A percentile compares a stretch with the other conserved stretches of the same genome.
phyloP scores from a whole-genome alignment of 2,113 vertebrate species.

The Heptranchias perlo region DNA sequence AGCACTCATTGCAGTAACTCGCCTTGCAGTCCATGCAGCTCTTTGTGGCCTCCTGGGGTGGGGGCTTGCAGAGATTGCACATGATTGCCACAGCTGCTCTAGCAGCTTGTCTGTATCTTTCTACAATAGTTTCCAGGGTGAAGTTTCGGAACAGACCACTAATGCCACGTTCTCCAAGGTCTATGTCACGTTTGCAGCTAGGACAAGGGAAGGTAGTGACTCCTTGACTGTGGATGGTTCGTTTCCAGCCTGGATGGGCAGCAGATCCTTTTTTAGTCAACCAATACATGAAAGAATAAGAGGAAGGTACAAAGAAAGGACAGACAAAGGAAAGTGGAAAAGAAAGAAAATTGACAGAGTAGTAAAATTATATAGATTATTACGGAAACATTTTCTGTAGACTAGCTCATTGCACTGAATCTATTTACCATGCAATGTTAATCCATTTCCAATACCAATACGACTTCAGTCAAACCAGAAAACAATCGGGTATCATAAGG shows the following conservation, averaged over 20 bases:
- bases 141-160: slow-evolving; percentile 92
- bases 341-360: not conserved
- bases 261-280: slow-evolving; percentile 58
- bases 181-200: slow-evolving; percentile 83
- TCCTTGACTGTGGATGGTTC: slow-evolving; percentile 76
- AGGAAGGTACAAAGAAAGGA: slow-evolving; percentile 37
- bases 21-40: slow-evolving; percentile 97
- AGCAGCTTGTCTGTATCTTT: slow-evolving; percentile 88
- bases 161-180: slow-evolving; percentile 91
- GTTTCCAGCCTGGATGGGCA: slow-evolving; percentile 76
- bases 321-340: slow-evolving; percentile 8
- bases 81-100: slow-evolving; percentile 85
- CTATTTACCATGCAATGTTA: not conserved
- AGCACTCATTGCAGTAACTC: slow-evolving; percentile 95
- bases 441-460: not conserved
- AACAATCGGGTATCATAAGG: not conserved
- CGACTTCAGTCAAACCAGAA: not conserved
- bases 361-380: slow-evolving; percentile 6
- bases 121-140: slow-evolving; percentile 91
- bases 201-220: slow-evolving; percentile 82
- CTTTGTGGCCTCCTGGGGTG: slow-evolving; percentile 87
- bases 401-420: not conserved
- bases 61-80: slow-evolving; percentile 92
- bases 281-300: slow-evolving; percentile 33
- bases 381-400: not conserved